These are phyloP conservation scores for Mechanitis mazaeus DNA, from an alignment of 2,888 invertebrate species.

Conservation along the genomic window DNA sequence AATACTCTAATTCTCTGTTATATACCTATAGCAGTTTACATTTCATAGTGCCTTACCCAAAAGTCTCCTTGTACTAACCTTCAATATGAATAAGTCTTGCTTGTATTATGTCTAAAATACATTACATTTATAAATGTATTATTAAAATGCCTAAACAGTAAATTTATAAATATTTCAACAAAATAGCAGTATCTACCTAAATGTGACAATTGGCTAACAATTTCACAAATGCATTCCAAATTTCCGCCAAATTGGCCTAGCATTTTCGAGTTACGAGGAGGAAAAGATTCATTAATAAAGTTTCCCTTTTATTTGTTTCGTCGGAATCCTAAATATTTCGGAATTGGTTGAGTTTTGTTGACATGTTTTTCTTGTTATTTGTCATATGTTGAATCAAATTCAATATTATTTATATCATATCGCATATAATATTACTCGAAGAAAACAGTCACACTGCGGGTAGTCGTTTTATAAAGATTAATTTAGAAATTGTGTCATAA, in stretches of 20 bases:
- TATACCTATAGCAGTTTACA: too few relatives aligned
- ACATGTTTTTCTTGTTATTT: neutral
- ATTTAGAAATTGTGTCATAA: neutral
- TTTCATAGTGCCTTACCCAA: slow-evolving; percentile 10
- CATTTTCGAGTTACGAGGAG: slow-evolving; percentile 12
- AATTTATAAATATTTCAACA: slow-evolving; percentile 7
- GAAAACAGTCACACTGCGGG: neutral
- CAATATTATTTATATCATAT: neutral
- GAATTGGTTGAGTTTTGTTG: neutral
- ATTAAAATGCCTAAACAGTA: neutral
- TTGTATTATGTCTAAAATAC: too few relatives aligned
- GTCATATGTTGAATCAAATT: slow-evolving; percentile 2
- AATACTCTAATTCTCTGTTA: slow-evolving; percentile 9
- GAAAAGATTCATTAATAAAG: slow-evolving; percentile 13
- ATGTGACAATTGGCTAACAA: slow-evolving; percentile 18
- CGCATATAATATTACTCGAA: neutral
- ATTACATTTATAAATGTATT: neutral
- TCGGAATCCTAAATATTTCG: slow-evolving; percentile 3
- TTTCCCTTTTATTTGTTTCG: slow-evolving; percentile 10
- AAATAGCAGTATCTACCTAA: neutral
- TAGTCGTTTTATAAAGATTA: neutral
- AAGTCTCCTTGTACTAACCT: too few relatives aligned
- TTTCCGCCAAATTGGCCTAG: slow-evolving; percentile 20
- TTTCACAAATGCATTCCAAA: slow-evolving; percentile 23
- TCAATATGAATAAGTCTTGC: too few relatives aligned